Conservation (phyloP, 2,888 invertebrate species). For the Mechanitis messenoides region DNA sequence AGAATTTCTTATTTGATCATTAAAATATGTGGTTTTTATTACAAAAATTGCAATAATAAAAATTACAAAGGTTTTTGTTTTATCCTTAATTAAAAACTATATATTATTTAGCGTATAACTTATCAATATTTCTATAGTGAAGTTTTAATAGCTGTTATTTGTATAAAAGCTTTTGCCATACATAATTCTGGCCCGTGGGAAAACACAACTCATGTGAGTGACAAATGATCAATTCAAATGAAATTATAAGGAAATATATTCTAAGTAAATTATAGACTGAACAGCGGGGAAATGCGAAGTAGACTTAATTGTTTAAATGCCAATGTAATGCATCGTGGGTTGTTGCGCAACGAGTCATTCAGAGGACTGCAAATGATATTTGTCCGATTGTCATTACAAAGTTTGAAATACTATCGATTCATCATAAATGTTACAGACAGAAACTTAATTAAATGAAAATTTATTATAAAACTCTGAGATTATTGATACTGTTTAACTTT, state of each 20-base stretch:
- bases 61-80: too few relatives aligned
- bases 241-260: conserved; percentile 16
- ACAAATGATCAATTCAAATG: conserved; percentile 5
- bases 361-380: not conserved
- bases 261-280: conserved; percentile 16
- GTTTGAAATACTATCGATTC: too few relatives aligned
- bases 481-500: too few relatives aligned
- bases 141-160: not conserved
- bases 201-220: conserved; percentile 2
- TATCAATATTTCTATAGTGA: not conserved
- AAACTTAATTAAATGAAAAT: too few relatives aligned
- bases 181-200: conserved; percentile 3
- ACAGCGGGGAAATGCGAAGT: conserved; percentile 8
- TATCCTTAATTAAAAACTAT: not conserved
- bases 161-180: not conserved
- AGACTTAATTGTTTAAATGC: conserved; percentile 12
- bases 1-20: too few relatives aligned
- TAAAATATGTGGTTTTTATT: too few relatives aligned
- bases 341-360: not conserved
- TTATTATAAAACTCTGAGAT: too few relatives aligned
- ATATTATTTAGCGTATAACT: not conserved
- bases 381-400: not conserved
- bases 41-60: too few relatives aligned
- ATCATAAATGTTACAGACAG: too few relatives aligned
- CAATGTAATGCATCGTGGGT: not conserved